Percentiles rank a stretch among this genome's conserved stretches.
Conservation (phyloP, 2,797 vertebrate genomes). For the Pipistrellus kuhlii region DNA sequence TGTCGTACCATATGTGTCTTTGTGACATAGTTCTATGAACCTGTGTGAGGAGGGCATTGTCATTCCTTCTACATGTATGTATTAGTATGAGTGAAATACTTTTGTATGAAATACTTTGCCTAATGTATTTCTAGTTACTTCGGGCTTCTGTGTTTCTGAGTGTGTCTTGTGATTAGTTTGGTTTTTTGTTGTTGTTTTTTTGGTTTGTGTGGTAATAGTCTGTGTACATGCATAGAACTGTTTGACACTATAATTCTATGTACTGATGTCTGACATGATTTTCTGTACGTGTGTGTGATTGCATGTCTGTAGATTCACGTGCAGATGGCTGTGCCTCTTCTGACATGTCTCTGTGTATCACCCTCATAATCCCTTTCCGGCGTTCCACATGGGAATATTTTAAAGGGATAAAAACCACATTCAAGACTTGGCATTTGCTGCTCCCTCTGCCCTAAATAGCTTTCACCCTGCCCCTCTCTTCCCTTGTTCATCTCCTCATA, state of each 20-base stretch:
- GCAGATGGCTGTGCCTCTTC: not conserved
- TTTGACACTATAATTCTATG: not conserved
- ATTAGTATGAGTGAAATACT: not conserved
- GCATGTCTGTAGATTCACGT: not conserved
- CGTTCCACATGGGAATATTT: not conserved
- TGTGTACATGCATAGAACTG: not conserved
- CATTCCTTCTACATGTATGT: not conserved
- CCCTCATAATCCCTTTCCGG: not conserved
- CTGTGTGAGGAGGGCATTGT: not conserved
- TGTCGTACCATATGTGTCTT: not conserved
- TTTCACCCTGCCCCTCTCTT: not conserved
- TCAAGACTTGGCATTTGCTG: not conserved
- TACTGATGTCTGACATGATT: not conserved
- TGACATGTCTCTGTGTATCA: not conserved
- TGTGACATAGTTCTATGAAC: not conserved
- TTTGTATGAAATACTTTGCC: not conserved
- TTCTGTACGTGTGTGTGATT: not conserved
- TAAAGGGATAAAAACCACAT: slow-evolving; percentile 7
- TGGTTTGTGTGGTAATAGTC: not conserved
- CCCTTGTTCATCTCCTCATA: not conserved
- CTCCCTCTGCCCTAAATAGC: not conserved
- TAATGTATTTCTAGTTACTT: not conserved
- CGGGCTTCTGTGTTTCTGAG: not conserved
- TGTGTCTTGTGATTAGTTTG: not conserved
- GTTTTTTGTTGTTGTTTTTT: not conserved